phyloP scores from a whole-genome alignment of 2,113 vertebrate species.

The Dicentrarchus labrax region DNA sequence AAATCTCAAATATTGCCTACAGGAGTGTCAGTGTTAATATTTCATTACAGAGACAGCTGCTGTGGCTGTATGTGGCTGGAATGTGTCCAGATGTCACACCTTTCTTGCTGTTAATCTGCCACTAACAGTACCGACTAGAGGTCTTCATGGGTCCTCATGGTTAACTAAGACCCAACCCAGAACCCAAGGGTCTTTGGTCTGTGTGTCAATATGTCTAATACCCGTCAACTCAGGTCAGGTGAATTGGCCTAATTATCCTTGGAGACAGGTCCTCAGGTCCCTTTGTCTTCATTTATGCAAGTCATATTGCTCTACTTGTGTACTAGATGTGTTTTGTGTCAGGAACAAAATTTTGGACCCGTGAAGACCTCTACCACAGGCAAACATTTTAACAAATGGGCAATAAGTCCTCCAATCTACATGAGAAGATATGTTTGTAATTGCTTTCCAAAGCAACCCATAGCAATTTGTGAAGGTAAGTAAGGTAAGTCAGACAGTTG shows the following conservation, averaged over 20 bases:
- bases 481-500: too few species aligned
- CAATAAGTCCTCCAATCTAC: background rate
- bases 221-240: background rate
- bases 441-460: too few species aligned
- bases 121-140: background rate
- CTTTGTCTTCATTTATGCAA: background rate
- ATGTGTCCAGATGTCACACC: conserved; percentile 3
- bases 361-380: background rate
- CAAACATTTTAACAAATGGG: background rate
- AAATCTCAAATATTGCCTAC: background rate
- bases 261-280: background rate
- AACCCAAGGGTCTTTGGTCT: background rate
- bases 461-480: too few species aligned
- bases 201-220: background rate
- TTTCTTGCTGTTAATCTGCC: background rate
- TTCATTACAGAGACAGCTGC: conserved; percentile 14
- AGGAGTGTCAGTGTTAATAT: conserved; percentile 1
- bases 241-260: too few species aligned
- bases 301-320: background rate
- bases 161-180: background rate
- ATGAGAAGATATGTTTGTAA: background rate
- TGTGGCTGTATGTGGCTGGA: background rate
- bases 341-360: background rate
- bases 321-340: background rate
- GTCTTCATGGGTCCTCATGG: background rate